Evolutionary conservation across 2,113 vertebrate species (phyloP), one percentile per base, ranked within the genome.

Genomic region (Corynorhinus townsendii): DNA sequence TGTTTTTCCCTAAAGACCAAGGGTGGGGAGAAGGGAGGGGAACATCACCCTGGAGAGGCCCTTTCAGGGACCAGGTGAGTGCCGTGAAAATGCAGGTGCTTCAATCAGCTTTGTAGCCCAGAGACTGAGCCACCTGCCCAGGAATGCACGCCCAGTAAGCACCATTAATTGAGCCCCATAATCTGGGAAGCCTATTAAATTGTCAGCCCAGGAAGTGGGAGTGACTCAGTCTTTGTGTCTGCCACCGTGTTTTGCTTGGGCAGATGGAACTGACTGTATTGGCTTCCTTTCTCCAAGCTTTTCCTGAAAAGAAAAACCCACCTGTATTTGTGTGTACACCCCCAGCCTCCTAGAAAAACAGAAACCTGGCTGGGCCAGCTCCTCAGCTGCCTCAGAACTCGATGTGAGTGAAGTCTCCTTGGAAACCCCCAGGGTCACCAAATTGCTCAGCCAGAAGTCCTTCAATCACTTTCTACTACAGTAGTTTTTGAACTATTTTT

Each of bases 341-440:
- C 77, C 6, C 73, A 90, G 81, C 20, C 73, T 96, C 86, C 84
- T 66, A 94, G 92, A 97, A 83, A 94, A 94, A 56, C 45, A 68
- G 80, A 40, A n/a, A 87, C 40, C 40, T 68, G 15, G 77, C 38
- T 22, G 14, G 11, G 20, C 33, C 94, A 90, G 82, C 73, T 90
- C 77, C 20, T 87, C 71, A 12, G 28, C 40, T 59, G 54, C 56
- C 19, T 26, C 64, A 38, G 40, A 54, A 89, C 26, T 90, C n/a
- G 2, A 7, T n/a, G 72, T 40, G 86, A 40, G 17, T 94, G 28
- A 54, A 49, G 20, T 17, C n/a, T 68, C 47, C 59, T 77, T 52
- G 69, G 47, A 84, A 82, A 91, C 69, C 30, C 19, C 33, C 20
- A 16, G 17, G 2, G 15, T 45, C 43, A 17, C n/a, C 89, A 80